Conservation (phyloP, 2,113 vertebrate genomes). For the Chloropsis hardwickii region DNA sequence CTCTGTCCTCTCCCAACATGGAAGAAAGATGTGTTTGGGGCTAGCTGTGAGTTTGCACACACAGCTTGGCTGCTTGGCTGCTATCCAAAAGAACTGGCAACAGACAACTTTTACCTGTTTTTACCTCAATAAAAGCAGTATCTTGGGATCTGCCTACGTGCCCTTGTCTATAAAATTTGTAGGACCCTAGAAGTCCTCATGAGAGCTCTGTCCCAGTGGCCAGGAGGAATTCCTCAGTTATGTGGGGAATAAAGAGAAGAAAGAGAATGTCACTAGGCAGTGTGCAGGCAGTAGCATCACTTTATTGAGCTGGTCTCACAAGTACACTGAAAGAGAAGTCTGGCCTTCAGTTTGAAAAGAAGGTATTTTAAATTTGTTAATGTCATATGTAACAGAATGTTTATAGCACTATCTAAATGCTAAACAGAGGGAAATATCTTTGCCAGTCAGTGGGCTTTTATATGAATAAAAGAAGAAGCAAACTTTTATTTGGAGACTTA, state of each 20-base stretch:
- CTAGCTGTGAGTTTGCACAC: too few relatives aligned
- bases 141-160: not conserved
- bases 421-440: not conserved
- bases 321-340: not conserved
- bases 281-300: accelerated
- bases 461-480: not conserved
- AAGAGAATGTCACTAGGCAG: not conserved
- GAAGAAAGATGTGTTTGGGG: not conserved
- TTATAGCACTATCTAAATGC: conserved; percentile 14
- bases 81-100: not conserved
- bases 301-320: not conserved
- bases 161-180: not conserved
- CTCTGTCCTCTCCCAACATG: not conserved
- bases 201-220: not conserved
- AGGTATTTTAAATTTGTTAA: not conserved
- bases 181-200: not conserved
- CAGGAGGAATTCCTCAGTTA: not conserved
- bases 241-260: not conserved
- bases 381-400: not conserved
- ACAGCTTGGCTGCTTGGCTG: not conserved
- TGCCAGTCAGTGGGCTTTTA: not conserved
- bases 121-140: not conserved
- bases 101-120: not conserved
- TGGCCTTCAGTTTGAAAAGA: not conserved
- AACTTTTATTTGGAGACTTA: not conserved